Evolutionary conservation across 2,113 vertebrate genomes (phyloP).

Genomic region (Pseudorasbora parva): DNA sequence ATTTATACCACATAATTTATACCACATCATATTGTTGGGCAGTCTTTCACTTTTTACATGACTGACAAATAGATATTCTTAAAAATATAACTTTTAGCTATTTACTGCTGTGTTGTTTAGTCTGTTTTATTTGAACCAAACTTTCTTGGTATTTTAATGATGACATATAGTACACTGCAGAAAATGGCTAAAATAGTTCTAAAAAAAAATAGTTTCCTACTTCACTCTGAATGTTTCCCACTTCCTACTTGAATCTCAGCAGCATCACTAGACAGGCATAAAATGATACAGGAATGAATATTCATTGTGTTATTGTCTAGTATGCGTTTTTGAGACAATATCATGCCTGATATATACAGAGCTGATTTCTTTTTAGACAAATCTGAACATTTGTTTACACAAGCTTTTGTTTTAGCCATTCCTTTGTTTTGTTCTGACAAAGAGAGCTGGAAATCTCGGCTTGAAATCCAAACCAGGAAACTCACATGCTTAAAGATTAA

Average conservation of each 20-base stretch:
- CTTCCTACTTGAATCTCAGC: not conserved
- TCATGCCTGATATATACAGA: conserved; percentile 66
- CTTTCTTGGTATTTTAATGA: too few species aligned
- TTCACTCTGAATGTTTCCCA: not conserved
- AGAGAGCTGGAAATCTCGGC: conserved; percentile 64
- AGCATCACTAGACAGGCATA: not conserved
- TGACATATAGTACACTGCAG: not conserved
- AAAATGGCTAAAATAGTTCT: not conserved
- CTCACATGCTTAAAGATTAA: conserved; percentile 74
- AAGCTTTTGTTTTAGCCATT: conserved; percentile 66
- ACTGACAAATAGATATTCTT: not conserved
- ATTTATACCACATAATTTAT: conserved; percentile 44
- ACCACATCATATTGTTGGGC: conserved; percentile 17
- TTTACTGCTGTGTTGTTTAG: not conserved
- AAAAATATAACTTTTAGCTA: not conserved
- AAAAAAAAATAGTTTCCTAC: not conserved
- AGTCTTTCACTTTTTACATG: not conserved
- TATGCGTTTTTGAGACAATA: conserved; percentile 69
- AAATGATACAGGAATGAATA: conserved; percentile 67
- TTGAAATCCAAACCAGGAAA: conserved; percentile 69
- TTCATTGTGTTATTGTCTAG: conserved; percentile 68
- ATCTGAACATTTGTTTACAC: conserved; percentile 67
- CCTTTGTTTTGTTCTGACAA: conserved; percentile 66
- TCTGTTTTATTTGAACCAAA: not conserved
- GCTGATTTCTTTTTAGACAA: conserved; percentile 63